Evolutionary conservation across 2,797 vertebrate species (phyloP).

Genomic region (Limosa lapponica): DNA sequence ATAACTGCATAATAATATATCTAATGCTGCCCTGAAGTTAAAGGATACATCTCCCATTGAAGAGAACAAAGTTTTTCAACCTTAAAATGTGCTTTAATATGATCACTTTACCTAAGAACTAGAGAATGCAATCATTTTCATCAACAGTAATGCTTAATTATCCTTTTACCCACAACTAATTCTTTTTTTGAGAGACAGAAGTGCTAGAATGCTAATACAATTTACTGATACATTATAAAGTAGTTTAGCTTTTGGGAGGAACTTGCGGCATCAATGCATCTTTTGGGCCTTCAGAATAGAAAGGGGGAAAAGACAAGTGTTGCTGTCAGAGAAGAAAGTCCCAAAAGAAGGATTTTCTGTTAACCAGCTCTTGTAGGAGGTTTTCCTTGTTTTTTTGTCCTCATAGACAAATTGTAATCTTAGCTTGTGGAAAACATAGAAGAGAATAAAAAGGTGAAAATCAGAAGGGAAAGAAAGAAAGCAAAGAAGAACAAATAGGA

Average conservation of each 20-base stretch:
- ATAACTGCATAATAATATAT: neutral
- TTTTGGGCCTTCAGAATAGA: neutral
- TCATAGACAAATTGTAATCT: neutral
- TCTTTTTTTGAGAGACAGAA: neutral
- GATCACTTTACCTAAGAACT: neutral
- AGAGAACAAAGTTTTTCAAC: neutral
- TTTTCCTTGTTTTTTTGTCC: neutral
- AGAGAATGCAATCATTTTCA: neutral
- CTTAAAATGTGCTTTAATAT: neutral
- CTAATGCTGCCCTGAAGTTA: neutral
- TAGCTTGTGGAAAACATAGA: neutral
- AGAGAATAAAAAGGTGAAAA: neutral
- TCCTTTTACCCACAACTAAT: neutral
- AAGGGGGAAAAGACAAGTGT: neutral
- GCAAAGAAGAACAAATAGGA: neutral
- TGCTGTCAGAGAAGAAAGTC: neutral
- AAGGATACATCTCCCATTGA: neutral
- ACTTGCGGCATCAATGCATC: neutral
- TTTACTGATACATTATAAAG: neutral
- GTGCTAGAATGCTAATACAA: accelerated
- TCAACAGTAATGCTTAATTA: neutral
- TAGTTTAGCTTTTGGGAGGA: neutral
- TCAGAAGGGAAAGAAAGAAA: neutral
- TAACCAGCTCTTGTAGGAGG: neutral
- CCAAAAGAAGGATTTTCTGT: neutral